Base-by-base conservation (phyloP, 2,888 invertebrate species). In the Xanthorhoe designata region DNA sequence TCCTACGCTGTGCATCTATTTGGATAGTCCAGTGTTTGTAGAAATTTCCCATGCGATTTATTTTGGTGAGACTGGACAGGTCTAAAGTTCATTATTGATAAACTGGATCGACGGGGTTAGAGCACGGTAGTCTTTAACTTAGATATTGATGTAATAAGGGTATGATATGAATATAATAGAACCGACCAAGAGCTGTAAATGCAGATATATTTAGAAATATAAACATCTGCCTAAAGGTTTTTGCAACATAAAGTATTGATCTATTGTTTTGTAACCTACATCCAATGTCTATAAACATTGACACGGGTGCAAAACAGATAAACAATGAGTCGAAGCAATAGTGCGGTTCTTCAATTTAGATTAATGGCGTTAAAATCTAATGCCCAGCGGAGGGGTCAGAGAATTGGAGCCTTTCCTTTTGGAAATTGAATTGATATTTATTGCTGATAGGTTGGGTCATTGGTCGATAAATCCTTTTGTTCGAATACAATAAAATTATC, bases 291-390 rank as follows among this genome's bases (percentile, higher is more conserved):
- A n/a, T 49, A 65, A 61, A 66, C 55, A 60, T 55, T 70, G 73
- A 73, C 66, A 69, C 38, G 69, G 69, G 70, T 70, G 66, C 69
- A 69, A 53, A 67, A 59, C 56, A 64, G 67, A 65, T 60, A 74
- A 69, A 76, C 75, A 68, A 47, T 1, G 70, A 72, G 72, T 64
- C 73, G 64, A 70, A 75, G 69, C 59, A 70, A 72, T 72, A 67
- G 70, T 69, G 65, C 60, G 66, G 71, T 61, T 68, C 64, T 75
- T 75, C 76, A 71, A 80, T 83, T 78, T 78, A 81, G 82, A 82
- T 81, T 78, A 81, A 79, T 80, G 76, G 75, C 73, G 75, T 76
- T 80, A 79, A 80, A 78, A 78, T 78, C 76, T 70, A 74, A 79
- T 79, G 73, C 66, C 57, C 68, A 71, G 61, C 63, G 32, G 32